A percentile compares a stretch with the other conserved stretches of the same genome.
Evolutionary conservation across 2,113 vertebrate species (phyloP).

Genomic region (Brachyistius frenatus): DNA sequence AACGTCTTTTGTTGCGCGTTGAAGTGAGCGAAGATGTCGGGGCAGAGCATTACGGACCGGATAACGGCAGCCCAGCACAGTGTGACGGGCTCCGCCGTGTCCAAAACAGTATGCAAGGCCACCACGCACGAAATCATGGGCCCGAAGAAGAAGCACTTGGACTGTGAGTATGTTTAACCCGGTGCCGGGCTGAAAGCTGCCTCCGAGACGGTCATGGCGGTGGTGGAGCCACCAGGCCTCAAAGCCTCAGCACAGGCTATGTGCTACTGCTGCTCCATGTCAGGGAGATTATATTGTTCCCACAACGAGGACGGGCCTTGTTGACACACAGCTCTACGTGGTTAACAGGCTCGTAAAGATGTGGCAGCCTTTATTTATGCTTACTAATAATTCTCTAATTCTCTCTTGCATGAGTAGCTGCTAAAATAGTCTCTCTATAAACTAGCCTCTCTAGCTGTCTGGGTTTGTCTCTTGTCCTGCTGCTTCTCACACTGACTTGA

Average conservation of each 20-base stretch:
- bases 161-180: conserved; percentile 88
- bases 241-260: conserved; percentile 66
- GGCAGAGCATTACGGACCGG: conserved; percentile 97
- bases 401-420: background rate
- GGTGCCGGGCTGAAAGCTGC: background rate
- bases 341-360: background rate
- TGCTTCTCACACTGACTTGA: background rate
- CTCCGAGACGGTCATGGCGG: conserved; percentile 52
- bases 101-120: conserved; percentile 97
- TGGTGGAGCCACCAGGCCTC: conserved; percentile 68
- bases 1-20: conserved; percentile 56
- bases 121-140: conserved; percentile 99
- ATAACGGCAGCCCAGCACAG: conserved; percentile 98
- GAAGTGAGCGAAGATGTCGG: conserved; percentile 89
- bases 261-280: conserved; percentile 52
- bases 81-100: conserved; percentile 96
- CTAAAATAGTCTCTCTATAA: conserved; percentile 2
- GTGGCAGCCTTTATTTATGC: background rate
- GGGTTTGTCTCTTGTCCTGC: conserved; percentile 27
- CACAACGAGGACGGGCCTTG: conserved; percentile 23
- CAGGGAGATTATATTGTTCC: conserved; percentile 57
- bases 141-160: conserved; percentile 98
- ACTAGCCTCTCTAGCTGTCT: conserved; percentile 45
- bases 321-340: background rate
- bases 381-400: background rate